Conservation (phyloP, 2,888 invertebrate genomes). For the Oscheius onirici region DNA sequence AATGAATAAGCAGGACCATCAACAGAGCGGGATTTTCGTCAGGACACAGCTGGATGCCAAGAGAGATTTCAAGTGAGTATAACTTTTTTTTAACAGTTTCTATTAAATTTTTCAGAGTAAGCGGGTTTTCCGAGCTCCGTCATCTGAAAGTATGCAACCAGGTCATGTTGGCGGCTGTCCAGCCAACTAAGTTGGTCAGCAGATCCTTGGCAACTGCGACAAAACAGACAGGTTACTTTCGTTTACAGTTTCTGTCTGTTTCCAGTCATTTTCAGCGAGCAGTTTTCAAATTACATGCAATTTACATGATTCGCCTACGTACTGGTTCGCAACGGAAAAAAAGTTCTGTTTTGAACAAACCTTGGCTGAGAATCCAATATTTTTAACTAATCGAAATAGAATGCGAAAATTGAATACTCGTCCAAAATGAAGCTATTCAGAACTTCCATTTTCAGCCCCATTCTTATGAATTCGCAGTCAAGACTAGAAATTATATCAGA, state of each 20-base stretch:
- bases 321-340: not conserved
- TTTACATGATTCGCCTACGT: not conserved
- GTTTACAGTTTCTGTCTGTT: not conserved
- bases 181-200: slow-evolving; percentile 19
- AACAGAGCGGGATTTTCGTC: slow-evolving; percentile 48
- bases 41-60: slow-evolving; percentile 41
- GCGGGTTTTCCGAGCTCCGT: slow-evolving; percentile 14
- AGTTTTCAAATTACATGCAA: too few relatives aligned
- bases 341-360: not conserved
- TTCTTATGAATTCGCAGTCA: too few relatives aligned
- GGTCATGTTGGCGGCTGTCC: slow-evolving; percentile 22
- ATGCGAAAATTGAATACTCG: too few relatives aligned
- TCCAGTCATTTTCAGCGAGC: not conserved
- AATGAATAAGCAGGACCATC: slow-evolving; percentile 16
- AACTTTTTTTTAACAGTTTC: not conserved
- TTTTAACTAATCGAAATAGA: too few relatives aligned
- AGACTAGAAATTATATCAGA: too few relatives aligned
- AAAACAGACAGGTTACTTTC: slow-evolving; percentile 17
- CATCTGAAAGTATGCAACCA: slow-evolving; percentile 27
- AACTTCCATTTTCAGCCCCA: slow-evolving; percentile 12
- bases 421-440: too few relatives aligned
- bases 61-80: slow-evolving; percentile 45
- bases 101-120: slow-evolving; percentile 12
- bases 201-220: slow-evolving; percentile 13
- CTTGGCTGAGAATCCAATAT: too few relatives aligned